phyloP scores from a whole-genome alignment of 2,888 invertebrate genomes.

The Neoaliturus tenellus region DNA sequence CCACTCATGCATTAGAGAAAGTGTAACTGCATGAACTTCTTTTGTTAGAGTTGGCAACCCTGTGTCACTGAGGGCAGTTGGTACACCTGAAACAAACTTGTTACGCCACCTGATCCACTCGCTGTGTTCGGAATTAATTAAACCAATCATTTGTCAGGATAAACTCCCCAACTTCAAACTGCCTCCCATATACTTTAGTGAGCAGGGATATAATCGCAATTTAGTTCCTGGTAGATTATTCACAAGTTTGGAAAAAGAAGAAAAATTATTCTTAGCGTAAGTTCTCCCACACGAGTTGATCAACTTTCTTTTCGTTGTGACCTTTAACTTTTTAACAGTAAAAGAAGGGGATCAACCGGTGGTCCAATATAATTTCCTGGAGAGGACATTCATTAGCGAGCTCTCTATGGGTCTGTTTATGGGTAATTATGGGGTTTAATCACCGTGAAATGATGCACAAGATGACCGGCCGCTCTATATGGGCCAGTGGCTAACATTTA shows the following conservation, averaged over 20 bases:
- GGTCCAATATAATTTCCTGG: not conserved
- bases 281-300: too few relatives aligned
- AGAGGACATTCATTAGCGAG: not conserved
- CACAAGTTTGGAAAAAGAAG: too few relatives aligned
- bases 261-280: too few relatives aligned
- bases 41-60: not conserved
- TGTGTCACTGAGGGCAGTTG: not conserved
- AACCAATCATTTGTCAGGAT: constrained; percentile 19
- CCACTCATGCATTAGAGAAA: too few relatives aligned
- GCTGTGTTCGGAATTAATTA: constrained; percentile 18
- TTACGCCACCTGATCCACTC: constrained; percentile 29
- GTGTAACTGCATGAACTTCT: too few relatives aligned
- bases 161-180: constrained; percentile 1
- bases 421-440: constrained; percentile 11
- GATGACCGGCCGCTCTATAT: not conserved
- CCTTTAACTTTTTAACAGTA: too few relatives aligned
- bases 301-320: too few relatives aligned
- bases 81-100: too few relatives aligned
- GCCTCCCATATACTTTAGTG: not conserved
- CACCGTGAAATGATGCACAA: not conserved
- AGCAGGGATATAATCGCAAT: too few relatives aligned
- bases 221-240: too few relatives aligned
- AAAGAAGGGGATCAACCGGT: not conserved
- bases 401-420: not conserved
- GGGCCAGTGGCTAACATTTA: not conserved